Conservation (phyloP, 1,140 invertebrate species). For the Cydia amplana region DNA sequence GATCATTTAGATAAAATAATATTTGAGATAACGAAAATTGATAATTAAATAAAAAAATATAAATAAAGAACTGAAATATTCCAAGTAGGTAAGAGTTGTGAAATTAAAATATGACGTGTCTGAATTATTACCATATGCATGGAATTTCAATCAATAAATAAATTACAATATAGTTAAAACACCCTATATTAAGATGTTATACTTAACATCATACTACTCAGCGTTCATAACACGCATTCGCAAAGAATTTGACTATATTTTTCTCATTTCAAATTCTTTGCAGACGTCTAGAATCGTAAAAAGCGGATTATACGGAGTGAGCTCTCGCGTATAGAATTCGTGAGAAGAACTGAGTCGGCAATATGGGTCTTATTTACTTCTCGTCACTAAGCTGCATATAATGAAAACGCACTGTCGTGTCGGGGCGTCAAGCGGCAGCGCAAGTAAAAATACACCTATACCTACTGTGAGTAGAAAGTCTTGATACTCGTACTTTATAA, state of each 20-base stretch:
- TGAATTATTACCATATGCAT: too few relatives aligned
- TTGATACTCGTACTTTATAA: constrained; percentile 47
- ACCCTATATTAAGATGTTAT: too few relatives aligned
- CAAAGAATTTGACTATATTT: constrained; percentile 72
- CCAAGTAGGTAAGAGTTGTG: too few relatives aligned
- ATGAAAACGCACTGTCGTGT: constrained; percentile 70
- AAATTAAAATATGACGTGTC: too few relatives aligned
- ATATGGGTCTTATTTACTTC: constrained; percentile 74
- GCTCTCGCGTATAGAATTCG: constrained; percentile 69
- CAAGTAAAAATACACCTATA: constrained; percentile 48
- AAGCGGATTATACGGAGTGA: constrained; percentile 73
- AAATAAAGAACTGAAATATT: too few relatives aligned
- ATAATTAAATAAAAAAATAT: too few relatives aligned
- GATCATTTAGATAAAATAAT: too few relatives aligned
- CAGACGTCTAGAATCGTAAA: constrained; percentile 75
- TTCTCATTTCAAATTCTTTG: constrained; percentile 75
- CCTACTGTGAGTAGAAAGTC: constrained; percentile 33
- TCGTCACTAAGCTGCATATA: constrained; percentile 66
- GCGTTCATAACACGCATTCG: constrained; percentile 66
- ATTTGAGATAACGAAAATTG: too few relatives aligned
- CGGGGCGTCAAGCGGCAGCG: constrained; percentile 63
- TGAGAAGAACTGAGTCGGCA: constrained; percentile 68
- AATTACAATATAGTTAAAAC: constrained; percentile 26
- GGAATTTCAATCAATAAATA: constrained; percentile 28
- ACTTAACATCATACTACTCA: background rate